phyloP scores from a whole-genome alignment of 2,888 invertebrate species.

The Pseudanteris insignis region DNA sequence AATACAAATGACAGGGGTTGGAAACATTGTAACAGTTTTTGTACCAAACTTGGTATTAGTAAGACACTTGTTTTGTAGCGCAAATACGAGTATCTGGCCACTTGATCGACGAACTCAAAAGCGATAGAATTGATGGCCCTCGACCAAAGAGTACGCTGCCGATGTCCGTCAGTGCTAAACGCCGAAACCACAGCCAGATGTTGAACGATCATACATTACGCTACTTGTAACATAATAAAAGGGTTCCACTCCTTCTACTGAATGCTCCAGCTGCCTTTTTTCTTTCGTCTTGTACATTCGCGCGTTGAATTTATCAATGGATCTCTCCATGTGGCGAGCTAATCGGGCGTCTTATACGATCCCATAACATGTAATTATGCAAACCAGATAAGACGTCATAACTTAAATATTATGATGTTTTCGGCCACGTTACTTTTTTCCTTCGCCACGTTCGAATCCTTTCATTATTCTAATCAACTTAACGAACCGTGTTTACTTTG shows the following conservation, averaged over 20 bases:
- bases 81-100: no score
- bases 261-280: conserved; percentile 49
- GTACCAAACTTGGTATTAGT: no score
- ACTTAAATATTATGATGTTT: conserved; percentile 28
- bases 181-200: conserved; percentile 64
- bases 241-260: conserved; percentile 23
- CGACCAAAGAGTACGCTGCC: conserved; percentile 22
- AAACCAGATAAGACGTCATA: conserved; percentile 32
- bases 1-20: no score
- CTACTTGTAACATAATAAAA: conserved; percentile 45
- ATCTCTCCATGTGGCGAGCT: conserved; percentile 61
- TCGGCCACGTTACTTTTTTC: conserved; percentile 1
- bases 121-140: conserved; percentile 22
- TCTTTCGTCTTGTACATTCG: conserved; percentile 42
- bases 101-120: not conserved
- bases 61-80: no score
- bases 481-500: no score
- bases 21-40: no score
- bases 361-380: conserved; percentile 36
- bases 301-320: conserved; percentile 61
- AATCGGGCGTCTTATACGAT: conserved; percentile 58
- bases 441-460: not conserved
- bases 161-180: conserved; percentile 57
- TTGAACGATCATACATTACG: conserved; percentile 52
- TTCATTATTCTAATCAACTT: not conserved